These are phyloP conservation scores for Diachasmimorpha longicaudata DNA, from an alignment of 1,140 invertebrate genomes.

Conservation along the genomic window DNA sequence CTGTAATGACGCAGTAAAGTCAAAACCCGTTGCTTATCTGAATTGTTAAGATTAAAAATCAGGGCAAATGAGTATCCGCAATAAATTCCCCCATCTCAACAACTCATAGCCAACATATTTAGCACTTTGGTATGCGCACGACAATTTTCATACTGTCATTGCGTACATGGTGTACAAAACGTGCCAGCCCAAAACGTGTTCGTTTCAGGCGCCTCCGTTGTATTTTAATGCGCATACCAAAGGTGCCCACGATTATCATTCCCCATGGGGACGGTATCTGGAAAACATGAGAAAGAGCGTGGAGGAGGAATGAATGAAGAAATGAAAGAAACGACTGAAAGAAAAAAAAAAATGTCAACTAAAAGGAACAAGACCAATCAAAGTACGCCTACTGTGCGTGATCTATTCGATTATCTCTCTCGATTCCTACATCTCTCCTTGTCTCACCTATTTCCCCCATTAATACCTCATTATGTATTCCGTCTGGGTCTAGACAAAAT, in stretches of 20 bases:
- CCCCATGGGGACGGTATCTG: background rate
- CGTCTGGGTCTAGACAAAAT: background rate
- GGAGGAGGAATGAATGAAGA: slow-evolving; percentile 6
- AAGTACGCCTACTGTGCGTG: slow-evolving; percentile 4
- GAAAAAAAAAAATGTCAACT: background rate
- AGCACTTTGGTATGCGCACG: background rate
- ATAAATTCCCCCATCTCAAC: no score
- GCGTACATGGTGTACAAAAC: background rate
- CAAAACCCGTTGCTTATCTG: no score
- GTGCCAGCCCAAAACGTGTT: slow-evolving; percentile 11
- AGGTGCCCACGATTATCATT: slow-evolving; percentile 9
- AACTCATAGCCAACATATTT: background rate
- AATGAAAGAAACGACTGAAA: background rate
- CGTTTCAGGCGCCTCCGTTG: slow-evolving; percentile 9
- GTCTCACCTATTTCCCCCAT: background rate
- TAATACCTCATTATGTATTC: background rate
- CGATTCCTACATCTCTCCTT: background rate
- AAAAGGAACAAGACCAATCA: background rate
- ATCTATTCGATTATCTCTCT: background rate
- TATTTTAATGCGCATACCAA: slow-evolving; percentile 15
- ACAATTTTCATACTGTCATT: slow-evolving; percentile 4
- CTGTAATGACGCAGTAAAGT: no score
- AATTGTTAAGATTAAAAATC: no score
- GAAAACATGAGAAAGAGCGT: background rate
- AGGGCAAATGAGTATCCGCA: no score